Percentiles rank a stretch among this genome's conserved stretches.
These are phyloP conservation scores for Acleris holmiana DNA, from an alignment of 2,888 invertebrate species.

Conservation along the genomic window DNA sequence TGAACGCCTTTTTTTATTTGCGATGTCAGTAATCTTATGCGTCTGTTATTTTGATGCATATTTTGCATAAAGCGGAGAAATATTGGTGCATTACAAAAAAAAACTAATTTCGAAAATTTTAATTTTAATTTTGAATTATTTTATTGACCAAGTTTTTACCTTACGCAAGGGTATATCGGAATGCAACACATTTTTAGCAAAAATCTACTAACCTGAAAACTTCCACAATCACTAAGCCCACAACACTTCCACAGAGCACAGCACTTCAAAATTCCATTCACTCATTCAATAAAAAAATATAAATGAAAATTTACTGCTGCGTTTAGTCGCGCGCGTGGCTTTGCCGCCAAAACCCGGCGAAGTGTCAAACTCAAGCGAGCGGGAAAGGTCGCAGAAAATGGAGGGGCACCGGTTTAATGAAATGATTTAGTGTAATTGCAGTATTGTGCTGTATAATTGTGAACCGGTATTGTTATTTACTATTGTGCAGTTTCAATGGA, in stretches of 20 bases:
- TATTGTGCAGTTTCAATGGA: no score
- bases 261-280: constrained; percentile 22
- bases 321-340: constrained; percentile 44
- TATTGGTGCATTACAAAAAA: no score
- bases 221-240: constrained; percentile 15
- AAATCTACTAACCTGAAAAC: constrained; percentile 36
- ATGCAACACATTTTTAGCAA: no score
- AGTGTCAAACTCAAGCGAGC: constrained; percentile 67
- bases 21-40: no score
- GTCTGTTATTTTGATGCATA: no score
- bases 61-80: no score
- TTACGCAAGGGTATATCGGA: no score
- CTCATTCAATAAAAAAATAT: constrained; percentile 25
- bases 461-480: background rate
- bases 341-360: constrained; percentile 68
- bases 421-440: constrained; percentile 34
- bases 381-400: constrained; percentile 59
- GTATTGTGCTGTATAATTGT: constrained; percentile 20
- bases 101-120: no score
- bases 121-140: no score
- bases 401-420: constrained; percentile 54
- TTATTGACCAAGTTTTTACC: no score
- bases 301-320: constrained; percentile 30
- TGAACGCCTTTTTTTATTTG: no score
- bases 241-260: constrained; percentile 33